Evolutionary conservation across 2,113 vertebrate species (phyloP).

Genomic region (Platycercus adscitus): DNA sequence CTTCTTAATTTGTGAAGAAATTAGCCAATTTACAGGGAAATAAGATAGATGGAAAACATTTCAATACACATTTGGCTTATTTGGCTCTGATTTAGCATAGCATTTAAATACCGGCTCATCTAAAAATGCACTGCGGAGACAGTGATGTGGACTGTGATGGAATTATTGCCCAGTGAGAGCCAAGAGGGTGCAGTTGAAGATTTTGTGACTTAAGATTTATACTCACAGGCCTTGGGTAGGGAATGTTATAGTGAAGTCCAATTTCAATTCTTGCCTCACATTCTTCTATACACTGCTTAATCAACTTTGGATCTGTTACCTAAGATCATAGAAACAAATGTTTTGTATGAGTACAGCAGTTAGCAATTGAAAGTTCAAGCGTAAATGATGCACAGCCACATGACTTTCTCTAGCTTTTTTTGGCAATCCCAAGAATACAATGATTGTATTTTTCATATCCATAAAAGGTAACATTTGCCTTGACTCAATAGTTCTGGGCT

Average conservation of each 20-base stretch:
- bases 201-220: background rate
- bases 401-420: background rate
- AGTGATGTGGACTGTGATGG: background rate
- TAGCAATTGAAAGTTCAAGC: background rate
- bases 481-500: background rate
- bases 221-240: conserved; percentile 94
- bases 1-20: background rate
- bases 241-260: conserved; percentile 92
- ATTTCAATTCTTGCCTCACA: conserved; percentile 95
- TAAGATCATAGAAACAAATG: conserved; percentile 49
- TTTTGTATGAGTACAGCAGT: background rate
- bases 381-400: background rate
- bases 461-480: conserved; percentile 24
- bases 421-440: background rate
- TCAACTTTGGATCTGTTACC: conserved; percentile 84
- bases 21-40: background rate
- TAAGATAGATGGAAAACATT: background rate
- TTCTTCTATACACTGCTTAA: conserved; percentile 87
- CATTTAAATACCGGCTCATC: background rate
- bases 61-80: background rate
- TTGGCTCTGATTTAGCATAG: background rate
- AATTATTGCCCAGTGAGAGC: background rate
- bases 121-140: background rate
- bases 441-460: conserved; percentile 12
- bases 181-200: background rate